A percentile compares a stretch with the other conserved stretches of the same genome.
phyloP scores from a whole-genome alignment of 2,797 vertebrate genomes.

The Tragelaphus oryx region DNA sequence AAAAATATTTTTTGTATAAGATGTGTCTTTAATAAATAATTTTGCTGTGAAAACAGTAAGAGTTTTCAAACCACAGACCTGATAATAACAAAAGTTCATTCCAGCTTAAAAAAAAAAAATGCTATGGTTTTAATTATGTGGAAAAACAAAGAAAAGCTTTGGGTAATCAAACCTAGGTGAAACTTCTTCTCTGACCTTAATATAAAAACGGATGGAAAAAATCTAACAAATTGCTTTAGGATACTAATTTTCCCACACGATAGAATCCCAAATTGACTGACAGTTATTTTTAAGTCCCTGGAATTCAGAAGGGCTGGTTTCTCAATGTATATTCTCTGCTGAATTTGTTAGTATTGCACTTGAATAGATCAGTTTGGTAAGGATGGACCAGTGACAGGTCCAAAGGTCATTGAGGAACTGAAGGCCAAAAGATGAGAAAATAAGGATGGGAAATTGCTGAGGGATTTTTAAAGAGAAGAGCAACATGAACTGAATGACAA shows the following conservation, averaged over 20 bases:
- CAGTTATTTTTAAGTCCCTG: background rate
- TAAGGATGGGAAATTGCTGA: background rate
- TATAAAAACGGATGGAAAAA: background rate
- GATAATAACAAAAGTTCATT: background rate
- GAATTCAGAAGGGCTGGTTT: background rate
- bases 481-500: background rate
- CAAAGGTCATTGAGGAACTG: background rate
- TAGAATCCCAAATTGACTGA: background rate
- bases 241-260: background rate
- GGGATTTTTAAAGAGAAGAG: background rate
- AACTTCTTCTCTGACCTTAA: background rate
- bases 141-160: background rate
- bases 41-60: background rate
- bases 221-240: background rate
- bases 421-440: background rate
- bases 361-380: background rate
- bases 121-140: background rate
- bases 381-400: background rate
- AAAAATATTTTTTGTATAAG: background rate
- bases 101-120: background rate
- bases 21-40: background rate
- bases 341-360: background rate
- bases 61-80: background rate
- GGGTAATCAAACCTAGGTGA: background rate
- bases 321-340: background rate